Percentiles rank a stretch among this genome's conserved stretches.
phyloP scores from a whole-genome alignment of 2,888 invertebrate genomes.

The Prosapia bicincta region DNA sequence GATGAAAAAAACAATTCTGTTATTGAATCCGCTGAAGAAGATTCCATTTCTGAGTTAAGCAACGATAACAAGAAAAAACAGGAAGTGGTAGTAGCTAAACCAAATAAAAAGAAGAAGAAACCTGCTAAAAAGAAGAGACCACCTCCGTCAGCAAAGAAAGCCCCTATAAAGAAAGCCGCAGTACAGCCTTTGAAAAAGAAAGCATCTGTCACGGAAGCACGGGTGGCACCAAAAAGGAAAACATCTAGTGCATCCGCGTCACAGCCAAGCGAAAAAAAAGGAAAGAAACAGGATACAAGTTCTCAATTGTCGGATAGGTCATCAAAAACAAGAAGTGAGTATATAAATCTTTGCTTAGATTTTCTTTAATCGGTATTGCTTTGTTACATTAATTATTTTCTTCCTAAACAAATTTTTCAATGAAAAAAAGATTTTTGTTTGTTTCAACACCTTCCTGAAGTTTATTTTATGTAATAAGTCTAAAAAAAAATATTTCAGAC shows the following conservation, averaged over 20 bases:
- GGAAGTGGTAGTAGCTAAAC: conserved; percentile 37
- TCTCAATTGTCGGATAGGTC: conserved; percentile 25
- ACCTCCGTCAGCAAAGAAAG: conserved; percentile 28
- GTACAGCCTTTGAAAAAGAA: conserved; percentile 32
- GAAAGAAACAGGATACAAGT: conserved; percentile 28
- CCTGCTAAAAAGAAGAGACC: conserved; percentile 31
- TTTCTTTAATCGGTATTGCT: not conserved
- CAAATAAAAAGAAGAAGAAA: conserved; percentile 32
- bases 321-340: conserved; percentile 40
- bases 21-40: conserved; percentile 20
- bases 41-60: not conserved
- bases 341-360: not conserved
- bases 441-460: too few relatives aligned
- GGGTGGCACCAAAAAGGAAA: conserved; percentile 28
- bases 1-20: conserved; percentile 28
- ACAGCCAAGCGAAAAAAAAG: conserved; percentile 31
- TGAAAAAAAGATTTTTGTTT: too few relatives aligned
- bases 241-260: conserved; percentile 20
- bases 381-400: too few relatives aligned
- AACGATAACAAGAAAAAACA: conserved; percentile 38
- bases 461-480: too few relatives aligned
- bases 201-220: conserved; percentile 16
- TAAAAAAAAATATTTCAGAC: too few relatives aligned
- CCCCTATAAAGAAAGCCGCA: conserved; percentile 26
- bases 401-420: too few relatives aligned